Base-by-base conservation (phyloP, 2,797 vertebrate genomes). In the Naso thynnoides region DNA sequence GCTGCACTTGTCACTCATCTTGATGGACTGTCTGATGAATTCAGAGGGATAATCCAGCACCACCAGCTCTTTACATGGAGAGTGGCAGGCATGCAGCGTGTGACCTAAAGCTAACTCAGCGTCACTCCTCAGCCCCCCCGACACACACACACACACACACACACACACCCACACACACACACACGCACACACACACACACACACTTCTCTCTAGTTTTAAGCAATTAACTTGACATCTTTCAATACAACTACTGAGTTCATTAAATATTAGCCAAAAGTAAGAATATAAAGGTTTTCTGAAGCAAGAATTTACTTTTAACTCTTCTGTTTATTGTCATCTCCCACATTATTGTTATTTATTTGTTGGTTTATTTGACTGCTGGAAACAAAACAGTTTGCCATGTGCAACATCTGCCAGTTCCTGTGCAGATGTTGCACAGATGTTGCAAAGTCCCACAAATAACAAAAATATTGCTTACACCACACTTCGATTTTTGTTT, bases 21-120 rank as follows among this genome's bases (percentile, higher is more conserved):
- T 90, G 83, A 88, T 44, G 72, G 64, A 69, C 78, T 73, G 83
- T 76, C 82, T 85, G 79, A 81, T 78, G 63, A 84, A 75, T 82
- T 73, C 71, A 57, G 60, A 24, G 64, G 78, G 81, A 86, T 81
- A 58, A 90, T 87, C 73, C 74, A 10, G 48, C 67, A 31, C 72
- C 61, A 42, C 42, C 29, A 21, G 49, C 84, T 45, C 54, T 31
- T 60, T 38, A 53, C 42, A n/a, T 4, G 23, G 57, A 49, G 55
- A 53, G 78, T 33, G 71, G 54, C 23, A 27, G 48, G 62, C 39
- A 31, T 57, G 63, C 21, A 60, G 57, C 77, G 59, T 18, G 73
- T 77, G 79, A 81, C 72, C 82, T 53, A 21, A 44, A 70, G 78
- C 66, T 15, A 48, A n/a, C 48, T 53, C 48, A 52, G 56, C 33